These are phyloP conservation scores for Lottia scabra DNA, from an alignment of 2,888 invertebrate genomes.

Conservation along the genomic window DNA sequence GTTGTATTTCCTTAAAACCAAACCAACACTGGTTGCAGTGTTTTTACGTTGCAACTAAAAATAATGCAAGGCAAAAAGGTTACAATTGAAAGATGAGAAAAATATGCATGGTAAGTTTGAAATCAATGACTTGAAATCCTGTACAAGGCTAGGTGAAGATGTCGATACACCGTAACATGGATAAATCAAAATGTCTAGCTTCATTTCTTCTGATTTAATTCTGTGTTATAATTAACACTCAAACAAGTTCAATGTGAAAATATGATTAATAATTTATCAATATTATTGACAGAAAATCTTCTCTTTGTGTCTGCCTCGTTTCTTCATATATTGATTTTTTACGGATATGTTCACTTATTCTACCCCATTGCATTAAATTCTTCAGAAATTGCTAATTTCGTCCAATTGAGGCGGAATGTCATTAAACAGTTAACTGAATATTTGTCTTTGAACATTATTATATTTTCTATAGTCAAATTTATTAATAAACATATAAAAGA, in stretches of 20 bases:
- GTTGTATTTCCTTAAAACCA: too few relatives aligned
- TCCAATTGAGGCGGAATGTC: background rate
- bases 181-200: background rate
- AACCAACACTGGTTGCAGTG: too few relatives aligned
- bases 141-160: background rate
- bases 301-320: background rate
- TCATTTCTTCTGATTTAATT: background rate
- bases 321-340: background rate
- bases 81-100: too few relatives aligned
- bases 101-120: too few relatives aligned
- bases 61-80: too few relatives aligned
- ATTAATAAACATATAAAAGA: too few relatives aligned
- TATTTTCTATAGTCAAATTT: too few relatives aligned
- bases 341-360: background rate
- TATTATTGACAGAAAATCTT: slow-evolving; percentile 1
- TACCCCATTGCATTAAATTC: background rate
- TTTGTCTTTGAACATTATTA: too few relatives aligned
- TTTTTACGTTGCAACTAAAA: too few relatives aligned
- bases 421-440: background rate
- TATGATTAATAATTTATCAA: slow-evolving; percentile 3
- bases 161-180: background rate
- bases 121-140: too few relatives aligned
- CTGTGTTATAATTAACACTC: background rate
- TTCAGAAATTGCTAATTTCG: background rate
- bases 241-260: background rate